Percentiles rank a stretch among this genome's conserved stretches.
Evolutionary conservation across 2,797 vertebrate genomes (phyloP).

Genomic region (Melanotaenia pygmaea): DNA sequence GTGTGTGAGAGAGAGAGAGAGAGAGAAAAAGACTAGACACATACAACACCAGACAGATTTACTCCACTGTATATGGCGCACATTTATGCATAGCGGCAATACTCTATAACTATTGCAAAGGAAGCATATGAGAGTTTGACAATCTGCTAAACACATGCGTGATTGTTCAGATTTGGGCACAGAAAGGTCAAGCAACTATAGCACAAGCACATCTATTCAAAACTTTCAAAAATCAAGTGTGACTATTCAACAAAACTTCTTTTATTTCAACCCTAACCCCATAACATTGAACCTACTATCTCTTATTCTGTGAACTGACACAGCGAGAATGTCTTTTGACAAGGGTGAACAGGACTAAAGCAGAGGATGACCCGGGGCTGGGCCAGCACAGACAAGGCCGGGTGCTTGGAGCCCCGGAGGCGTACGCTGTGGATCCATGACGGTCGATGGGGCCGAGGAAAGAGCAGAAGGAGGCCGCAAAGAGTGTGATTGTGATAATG

Average conservation of each 20-base stretch:
- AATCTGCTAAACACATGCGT: slow-evolving; percentile 54
- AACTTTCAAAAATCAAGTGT: slow-evolving; percentile 67
- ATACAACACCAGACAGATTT: slow-evolving; percentile 35
- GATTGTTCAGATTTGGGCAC: slow-evolving; percentile 59
- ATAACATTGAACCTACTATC: slow-evolving; percentile 66
- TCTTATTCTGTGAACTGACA: slow-evolving; percentile 52
- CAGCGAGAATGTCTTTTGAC: slow-evolving; percentile 71
- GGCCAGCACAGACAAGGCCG: slow-evolving; percentile 13
- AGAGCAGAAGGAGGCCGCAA: slow-evolving; percentile 48
- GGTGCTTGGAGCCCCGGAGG: slow-evolving; percentile 43
- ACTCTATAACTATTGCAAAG: slow-evolving; percentile 38
- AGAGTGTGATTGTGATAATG: slow-evolving; percentile 65
- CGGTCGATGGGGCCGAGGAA: slow-evolving; percentile 32
- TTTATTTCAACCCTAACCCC: slow-evolving; percentile 49
- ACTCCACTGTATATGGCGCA: slow-evolving; percentile 24
- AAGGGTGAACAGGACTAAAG: slow-evolving; percentile 66
- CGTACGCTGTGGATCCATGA: slow-evolving; percentile 41
- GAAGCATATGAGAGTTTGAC: slow-evolving; percentile 50
- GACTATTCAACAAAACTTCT: slow-evolving; percentile 64
- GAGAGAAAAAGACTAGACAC: slow-evolving; percentile 20
- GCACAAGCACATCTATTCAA: slow-evolving; percentile 73
- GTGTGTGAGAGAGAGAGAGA: slow-evolving; percentile 3
- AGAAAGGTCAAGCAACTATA: slow-evolving; percentile 65
- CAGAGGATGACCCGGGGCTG: slow-evolving; percentile 56
- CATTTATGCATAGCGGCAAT: slow-evolving; percentile 45